A percentile compares a stretch with the other conserved stretches of the same genome.
Conservation (phyloP, 2,113 vertebrate genomes). For the Dasyurus viverrinus region DNA sequence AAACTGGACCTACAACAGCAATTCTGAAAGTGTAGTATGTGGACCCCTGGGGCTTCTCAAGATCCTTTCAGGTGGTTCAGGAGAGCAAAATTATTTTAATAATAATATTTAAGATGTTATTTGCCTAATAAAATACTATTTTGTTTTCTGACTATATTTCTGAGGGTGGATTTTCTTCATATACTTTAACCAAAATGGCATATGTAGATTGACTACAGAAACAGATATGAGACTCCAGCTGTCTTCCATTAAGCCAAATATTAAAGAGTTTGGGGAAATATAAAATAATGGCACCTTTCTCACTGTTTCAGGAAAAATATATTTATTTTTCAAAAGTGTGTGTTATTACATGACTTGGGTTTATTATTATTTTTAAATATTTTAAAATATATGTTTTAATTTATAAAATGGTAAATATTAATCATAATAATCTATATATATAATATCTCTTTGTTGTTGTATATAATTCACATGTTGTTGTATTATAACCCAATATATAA, state of each 20-base stretch:
- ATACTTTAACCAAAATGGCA: background rate
- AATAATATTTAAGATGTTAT: too few relatives aligned
- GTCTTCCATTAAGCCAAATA: background rate
- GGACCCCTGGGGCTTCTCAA: too few relatives aligned
- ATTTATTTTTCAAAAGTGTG: background rate
- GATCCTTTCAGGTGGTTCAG: too few relatives aligned
- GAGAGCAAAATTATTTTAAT: too few relatives aligned
- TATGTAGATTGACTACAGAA: background rate
- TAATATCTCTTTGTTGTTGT: background rate
- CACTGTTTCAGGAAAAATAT: background rate
- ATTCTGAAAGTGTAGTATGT: too few relatives aligned
- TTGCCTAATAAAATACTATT: too few relatives aligned
- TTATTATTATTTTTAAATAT: background rate
- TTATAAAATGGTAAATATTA: too few relatives aligned
- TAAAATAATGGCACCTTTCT: background rate
- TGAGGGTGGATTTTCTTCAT: background rate
- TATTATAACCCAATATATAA: too few relatives aligned
- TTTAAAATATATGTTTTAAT: too few relatives aligned
- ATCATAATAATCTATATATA: background rate
- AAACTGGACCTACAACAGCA: too few relatives aligned
- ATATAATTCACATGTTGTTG: too few relatives aligned
- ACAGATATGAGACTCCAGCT: background rate
- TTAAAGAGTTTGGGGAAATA: background rate
- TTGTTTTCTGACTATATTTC: too few relatives aligned
- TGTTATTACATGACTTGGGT: background rate